These are phyloP conservation scores for Brachypterus glaber DNA, from an alignment of 2,888 invertebrate species.

Conservation along the genomic window DNA sequence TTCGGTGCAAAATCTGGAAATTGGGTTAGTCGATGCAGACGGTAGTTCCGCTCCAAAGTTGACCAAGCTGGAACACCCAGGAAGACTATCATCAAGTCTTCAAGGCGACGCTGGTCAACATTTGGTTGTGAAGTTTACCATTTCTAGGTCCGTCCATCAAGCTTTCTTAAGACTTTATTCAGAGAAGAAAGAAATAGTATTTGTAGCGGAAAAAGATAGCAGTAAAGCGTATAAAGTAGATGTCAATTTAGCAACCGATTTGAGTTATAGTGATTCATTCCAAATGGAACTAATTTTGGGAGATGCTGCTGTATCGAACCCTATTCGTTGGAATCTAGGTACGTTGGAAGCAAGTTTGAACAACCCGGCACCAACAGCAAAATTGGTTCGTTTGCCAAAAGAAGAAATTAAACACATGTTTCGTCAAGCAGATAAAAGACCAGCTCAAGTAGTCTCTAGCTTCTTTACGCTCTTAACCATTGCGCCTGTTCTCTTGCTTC, in stretches of 20 bases:
- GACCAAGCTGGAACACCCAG: conserved; percentile 61
- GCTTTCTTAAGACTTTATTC: conserved; percentile 75
- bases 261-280: conserved; percentile 71
- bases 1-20: conserved; percentile 65
- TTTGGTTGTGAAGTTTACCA: conserved; percentile 67
- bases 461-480: conserved; percentile 79
- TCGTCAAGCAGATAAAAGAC: conserved; percentile 85
- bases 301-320: conserved; percentile 82
- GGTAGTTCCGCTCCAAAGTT: conserved; percentile 75
- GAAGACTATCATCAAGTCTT: conserved; percentile 57
- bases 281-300: conserved; percentile 78
- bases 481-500: conserved; percentile 71
- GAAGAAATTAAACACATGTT: conserved; percentile 72
- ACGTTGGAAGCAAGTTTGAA: conserved; percentile 64
- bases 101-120: conserved; percentile 83
- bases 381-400: conserved; percentile 41
- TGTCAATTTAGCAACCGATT: conserved; percentile 68
- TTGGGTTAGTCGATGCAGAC: conserved; percentile 85
- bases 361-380: conserved; percentile 24
- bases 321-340: conserved; percentile 79
- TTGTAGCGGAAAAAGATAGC: conserved; percentile 82
- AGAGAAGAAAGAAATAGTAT: conserved; percentile 72
- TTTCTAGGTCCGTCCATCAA: conserved; percentile 64
- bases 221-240: conserved; percentile 79
- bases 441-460: conserved; percentile 78